Percentiles rank a stretch among this genome's conserved stretches.
phyloP scores from a whole-genome alignment of 2,888 invertebrate species.

The Pristionchus japonicus region DNA sequence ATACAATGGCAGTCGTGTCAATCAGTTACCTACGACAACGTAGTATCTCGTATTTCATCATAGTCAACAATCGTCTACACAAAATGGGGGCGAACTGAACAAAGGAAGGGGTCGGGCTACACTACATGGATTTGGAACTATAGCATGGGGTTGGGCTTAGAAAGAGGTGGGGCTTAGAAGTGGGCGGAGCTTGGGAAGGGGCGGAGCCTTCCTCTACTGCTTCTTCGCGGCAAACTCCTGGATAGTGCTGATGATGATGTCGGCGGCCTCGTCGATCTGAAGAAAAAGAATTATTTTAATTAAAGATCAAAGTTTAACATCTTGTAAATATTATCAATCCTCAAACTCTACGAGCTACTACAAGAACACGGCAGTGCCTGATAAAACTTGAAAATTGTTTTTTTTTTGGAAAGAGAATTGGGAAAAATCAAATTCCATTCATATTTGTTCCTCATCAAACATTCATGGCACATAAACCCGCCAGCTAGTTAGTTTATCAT shows the following conservation, averaged over 20 bases:
- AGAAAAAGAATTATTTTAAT: not conserved
- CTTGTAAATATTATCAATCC: not conserved
- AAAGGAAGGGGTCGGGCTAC: not conserved
- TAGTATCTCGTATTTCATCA: conserved; percentile 28
- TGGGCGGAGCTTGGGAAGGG: not conserved
- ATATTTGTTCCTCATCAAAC: too few relatives aligned
- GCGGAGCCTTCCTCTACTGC: not conserved
- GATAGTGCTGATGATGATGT: conserved; percentile 69
- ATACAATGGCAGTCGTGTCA: not conserved
- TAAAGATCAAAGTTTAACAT: too few relatives aligned
- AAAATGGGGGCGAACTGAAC: too few relatives aligned
- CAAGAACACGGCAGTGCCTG: not conserved
- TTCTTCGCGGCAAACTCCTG: conserved; percentile 53
- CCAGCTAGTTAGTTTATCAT: too few relatives aligned
- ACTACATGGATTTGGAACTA: not conserved
- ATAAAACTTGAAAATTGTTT: too few relatives aligned
- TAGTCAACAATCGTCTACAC: not conserved
- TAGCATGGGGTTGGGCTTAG: not conserved
- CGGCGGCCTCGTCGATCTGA: conserved; percentile 65
- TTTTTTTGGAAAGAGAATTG: too few relatives aligned
- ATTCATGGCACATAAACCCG: too few relatives aligned
- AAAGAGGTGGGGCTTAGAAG: not conserved
- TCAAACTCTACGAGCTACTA: too few relatives aligned
- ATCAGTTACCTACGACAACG: not conserved
- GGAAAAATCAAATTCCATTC: too few relatives aligned